Conservation (phyloP, 2,113 vertebrate species). For the Parus major region DNA sequence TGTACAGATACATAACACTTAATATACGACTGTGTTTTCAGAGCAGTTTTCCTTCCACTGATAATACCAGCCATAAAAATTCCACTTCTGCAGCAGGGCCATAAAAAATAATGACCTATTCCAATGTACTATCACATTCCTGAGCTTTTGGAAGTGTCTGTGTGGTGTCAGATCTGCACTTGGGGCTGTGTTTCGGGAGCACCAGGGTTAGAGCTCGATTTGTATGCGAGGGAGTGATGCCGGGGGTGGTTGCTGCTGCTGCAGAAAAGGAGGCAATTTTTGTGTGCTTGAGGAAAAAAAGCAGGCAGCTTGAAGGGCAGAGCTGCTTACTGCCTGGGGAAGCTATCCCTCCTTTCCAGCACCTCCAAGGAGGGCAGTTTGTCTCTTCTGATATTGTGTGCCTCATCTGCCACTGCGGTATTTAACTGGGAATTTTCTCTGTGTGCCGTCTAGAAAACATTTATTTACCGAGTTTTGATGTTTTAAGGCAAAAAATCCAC, state of each 20-base stretch:
- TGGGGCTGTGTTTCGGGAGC: not conserved
- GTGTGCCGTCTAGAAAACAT: fast-evolving
- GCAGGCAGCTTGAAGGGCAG: not conserved
- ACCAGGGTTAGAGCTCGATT: not conserved
- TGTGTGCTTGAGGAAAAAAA: not conserved
- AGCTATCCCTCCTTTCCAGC: not conserved
- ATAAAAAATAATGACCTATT: not conserved
- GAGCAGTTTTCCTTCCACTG: not conserved
- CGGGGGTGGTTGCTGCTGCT: not conserved
- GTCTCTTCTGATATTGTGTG: not conserved
- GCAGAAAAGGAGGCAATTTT: not conserved
- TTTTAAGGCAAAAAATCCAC: not conserved
- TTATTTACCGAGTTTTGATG: not conserved
- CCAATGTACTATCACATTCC: fast-evolving
- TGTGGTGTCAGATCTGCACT: not conserved
- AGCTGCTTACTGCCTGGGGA: not conserved
- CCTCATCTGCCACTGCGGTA: not conserved
- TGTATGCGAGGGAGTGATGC: fast-evolving
- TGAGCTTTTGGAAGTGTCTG: not conserved
- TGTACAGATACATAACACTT: not conserved
- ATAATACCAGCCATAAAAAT: not conserved
- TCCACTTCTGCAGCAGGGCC: not conserved
- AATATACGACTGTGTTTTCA: not conserved
- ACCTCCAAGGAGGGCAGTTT: not conserved
- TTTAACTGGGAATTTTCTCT: not conserved